phyloP scores from a whole-genome alignment of 2,113 vertebrate species.

The Varanus komodoensis region DNA sequence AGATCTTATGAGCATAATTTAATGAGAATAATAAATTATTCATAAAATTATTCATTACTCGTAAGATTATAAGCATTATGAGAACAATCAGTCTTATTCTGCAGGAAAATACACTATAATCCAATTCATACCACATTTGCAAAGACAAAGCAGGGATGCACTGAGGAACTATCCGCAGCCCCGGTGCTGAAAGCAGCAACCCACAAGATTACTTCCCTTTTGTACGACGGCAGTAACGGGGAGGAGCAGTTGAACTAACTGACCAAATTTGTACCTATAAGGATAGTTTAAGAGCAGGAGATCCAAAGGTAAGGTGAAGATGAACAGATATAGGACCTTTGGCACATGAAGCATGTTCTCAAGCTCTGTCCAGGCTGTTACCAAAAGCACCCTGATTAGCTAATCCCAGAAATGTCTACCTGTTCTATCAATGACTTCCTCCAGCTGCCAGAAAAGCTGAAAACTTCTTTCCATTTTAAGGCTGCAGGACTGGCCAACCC shows the following conservation, averaged over 20 bases:
- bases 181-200: not conserved
- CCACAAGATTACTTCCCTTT: not conserved
- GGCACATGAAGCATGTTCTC: not conserved
- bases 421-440: not conserved
- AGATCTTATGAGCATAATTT: too few species aligned
- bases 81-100: not conserved
- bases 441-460: not conserved
- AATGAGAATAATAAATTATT: too few species aligned
- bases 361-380: not conserved
- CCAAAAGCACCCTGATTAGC: not conserved
- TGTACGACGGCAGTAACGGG: not conserved
- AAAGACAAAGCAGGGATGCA: not conserved
- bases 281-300: not conserved
- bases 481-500: not conserved
- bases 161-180: not conserved
- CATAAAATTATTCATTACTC: too few species aligned
- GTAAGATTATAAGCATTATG: too few species aligned
- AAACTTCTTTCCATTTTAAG: not conserved
- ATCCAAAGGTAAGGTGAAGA: not conserved
- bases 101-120: not conserved
- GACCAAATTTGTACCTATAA: not conserved
- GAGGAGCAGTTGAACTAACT: conserved; percentile 9
- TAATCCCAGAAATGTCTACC: not conserved
- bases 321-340: not conserved
- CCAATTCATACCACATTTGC: not conserved